Evolutionary conservation across 2,113 vertebrate genomes (phyloP).

Genomic region (Turdus rufiventris): DNA sequence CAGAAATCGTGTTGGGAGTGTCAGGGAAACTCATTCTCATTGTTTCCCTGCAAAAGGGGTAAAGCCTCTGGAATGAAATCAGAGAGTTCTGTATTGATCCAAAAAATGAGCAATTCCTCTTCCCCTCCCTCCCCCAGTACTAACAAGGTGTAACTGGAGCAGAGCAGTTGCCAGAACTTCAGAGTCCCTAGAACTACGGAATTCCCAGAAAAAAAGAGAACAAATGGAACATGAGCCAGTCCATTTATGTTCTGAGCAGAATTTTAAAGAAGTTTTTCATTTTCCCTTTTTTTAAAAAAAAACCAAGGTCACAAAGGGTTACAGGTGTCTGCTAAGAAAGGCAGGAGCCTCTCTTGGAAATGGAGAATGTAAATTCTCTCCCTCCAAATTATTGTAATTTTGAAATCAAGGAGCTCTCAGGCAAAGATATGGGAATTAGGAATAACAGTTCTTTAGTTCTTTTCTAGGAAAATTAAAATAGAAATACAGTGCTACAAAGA

Average conservation of each 20-base stretch:
- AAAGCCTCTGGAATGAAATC: neutral
- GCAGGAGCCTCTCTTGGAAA: too few species aligned
- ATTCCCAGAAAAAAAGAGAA: neutral
- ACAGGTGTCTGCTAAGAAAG: too few species aligned
- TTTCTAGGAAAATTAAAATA: too few species aligned
- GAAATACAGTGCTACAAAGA: too few species aligned
- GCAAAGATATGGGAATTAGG: too few species aligned
- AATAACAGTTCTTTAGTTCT: too few species aligned
- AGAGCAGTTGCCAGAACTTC: neutral
- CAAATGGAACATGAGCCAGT: neutral
- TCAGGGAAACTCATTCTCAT: neutral
- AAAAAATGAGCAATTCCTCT: neutral
- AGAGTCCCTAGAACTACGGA: neutral
- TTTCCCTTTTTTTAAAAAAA: neutral
- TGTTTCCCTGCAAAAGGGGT: constrained; percentile 14
- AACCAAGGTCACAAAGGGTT: neutral
- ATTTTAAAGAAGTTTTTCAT: neutral
- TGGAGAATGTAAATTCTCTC: too few species aligned
- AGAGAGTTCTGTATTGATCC: neutral
- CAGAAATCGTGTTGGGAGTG: neutral
- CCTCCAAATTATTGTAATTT: too few species aligned
- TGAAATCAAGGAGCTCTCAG: too few species aligned
- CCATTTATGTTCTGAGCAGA: neutral
- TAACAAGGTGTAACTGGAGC: neutral
- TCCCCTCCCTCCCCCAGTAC: neutral